phyloP scores from a whole-genome alignment of 2,113 vertebrate species.

The Brienomyrus longianalis region DNA sequence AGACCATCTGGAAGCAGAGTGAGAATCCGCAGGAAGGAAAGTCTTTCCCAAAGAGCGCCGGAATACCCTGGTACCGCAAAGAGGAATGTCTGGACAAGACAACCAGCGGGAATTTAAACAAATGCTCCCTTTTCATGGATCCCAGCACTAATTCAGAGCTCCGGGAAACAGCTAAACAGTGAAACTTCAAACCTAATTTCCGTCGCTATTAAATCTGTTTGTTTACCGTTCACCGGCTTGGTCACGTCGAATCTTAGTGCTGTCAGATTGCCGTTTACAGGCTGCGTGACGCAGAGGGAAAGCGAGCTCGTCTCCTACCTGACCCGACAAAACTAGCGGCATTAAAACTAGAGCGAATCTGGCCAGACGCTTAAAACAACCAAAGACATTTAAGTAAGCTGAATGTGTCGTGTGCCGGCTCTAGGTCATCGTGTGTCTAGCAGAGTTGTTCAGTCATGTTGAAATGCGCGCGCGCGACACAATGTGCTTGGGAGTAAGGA shows the following conservation, averaged over 20 bases:
- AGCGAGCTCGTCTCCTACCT: background rate
- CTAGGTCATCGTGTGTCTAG: background rate
- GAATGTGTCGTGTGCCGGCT: background rate
- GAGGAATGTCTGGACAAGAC: background rate
- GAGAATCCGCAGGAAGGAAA: background rate
- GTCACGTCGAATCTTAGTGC: background rate
- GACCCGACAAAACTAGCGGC: background rate
- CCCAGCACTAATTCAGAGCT: background rate
- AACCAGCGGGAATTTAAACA: background rate
- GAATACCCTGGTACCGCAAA: background rate
- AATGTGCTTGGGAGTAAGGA: slow-evolving; percentile 23
- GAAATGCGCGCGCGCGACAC: slow-evolving; percentile 24
- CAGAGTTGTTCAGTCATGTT: background rate
- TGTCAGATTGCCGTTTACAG: background rate
- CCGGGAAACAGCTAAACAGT: background rate
- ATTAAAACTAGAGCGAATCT: background rate
- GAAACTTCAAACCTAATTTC: background rate
- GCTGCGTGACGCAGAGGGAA: background rate
- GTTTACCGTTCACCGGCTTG: background rate
- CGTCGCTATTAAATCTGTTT: background rate
- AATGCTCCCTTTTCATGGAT: background rate
- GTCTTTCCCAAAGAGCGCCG: background rate
- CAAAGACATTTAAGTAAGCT: background rate
- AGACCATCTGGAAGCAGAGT: background rate
- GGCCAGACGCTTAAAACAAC: background rate